These are phyloP conservation scores for Galagoides demidoff DNA, from an alignment of 2,797 vertebrate species.

Conservation along the genomic window DNA sequence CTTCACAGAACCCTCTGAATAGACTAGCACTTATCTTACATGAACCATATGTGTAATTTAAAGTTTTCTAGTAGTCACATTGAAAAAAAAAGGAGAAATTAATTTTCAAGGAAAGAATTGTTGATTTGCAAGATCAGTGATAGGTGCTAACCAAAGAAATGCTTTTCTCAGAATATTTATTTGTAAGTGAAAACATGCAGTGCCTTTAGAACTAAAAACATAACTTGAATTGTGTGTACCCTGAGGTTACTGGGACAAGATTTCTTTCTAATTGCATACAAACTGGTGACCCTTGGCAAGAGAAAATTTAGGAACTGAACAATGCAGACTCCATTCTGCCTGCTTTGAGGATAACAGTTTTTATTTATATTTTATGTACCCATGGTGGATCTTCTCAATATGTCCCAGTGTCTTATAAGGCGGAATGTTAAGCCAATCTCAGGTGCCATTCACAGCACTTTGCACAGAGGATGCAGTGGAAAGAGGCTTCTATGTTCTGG, in stretches of 20 bases:
- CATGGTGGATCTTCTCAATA: rapidly evolving
- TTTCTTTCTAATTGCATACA: background rate
- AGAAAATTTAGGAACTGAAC: background rate
- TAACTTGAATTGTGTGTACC: background rate
- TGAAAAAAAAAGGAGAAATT: background rate
- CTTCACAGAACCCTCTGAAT: background rate
- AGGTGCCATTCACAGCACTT: background rate
- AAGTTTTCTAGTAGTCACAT: background rate
- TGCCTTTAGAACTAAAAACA: background rate
- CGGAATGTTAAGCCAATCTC: background rate
- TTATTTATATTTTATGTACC: background rate
- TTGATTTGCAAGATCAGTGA: background rate
- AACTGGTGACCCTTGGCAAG: background rate
- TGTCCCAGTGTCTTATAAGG: background rate
- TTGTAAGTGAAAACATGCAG: background rate
- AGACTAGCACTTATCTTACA: background rate
- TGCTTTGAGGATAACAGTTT: background rate
- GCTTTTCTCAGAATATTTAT: background rate
- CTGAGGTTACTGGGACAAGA: background rate
- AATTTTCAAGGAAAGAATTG: background rate
- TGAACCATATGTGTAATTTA: background rate
- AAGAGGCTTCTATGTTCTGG: background rate
- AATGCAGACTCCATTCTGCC: background rate
- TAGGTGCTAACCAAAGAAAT: background rate
- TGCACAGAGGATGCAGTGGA: background rate